Evolutionary conservation across 1,140 invertebrate genomes (phyloP).

Genomic region (Lamellibrachia luymesi): DNA sequence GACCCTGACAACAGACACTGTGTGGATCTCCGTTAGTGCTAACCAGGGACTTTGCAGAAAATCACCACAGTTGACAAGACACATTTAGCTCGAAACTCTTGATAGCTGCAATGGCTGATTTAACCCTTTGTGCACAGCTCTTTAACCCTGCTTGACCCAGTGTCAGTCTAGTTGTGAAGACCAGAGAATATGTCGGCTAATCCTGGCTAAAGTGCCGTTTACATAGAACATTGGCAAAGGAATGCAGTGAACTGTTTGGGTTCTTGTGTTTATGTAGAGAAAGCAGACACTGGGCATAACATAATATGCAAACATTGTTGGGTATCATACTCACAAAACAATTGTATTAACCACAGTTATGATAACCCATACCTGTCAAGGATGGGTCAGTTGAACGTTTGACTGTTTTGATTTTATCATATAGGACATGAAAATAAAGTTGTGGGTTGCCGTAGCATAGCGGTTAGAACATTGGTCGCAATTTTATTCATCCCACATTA

Average conservation of each 20-base stretch:
- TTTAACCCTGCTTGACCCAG: neutral
- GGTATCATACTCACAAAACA: neutral
- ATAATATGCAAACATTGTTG: neutral
- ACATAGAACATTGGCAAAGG: neutral
- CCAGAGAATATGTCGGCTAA: neutral
- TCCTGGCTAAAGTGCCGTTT: neutral
- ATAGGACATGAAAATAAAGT: no score
- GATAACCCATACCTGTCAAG: no score
- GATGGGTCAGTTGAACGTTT: no score
- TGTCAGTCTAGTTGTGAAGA: neutral
- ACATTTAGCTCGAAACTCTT: neutral
- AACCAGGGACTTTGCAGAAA: neutral
- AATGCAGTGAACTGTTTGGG: neutral
- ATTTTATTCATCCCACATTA: no score
- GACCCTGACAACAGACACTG: neutral
- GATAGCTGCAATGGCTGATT: neutral
- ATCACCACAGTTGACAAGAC: neutral
- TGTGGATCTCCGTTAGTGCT: neutral
- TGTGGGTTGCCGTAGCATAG: no score
- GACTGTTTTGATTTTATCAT: no score
- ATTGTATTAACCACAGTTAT: neutral
- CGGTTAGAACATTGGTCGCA: no score
- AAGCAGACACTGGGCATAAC: neutral
- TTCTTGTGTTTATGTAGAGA: neutral
- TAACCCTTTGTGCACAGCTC: neutral